phyloP scores from a whole-genome alignment of 2,888 invertebrate genomes.

The Oasisia sp. region DNA sequence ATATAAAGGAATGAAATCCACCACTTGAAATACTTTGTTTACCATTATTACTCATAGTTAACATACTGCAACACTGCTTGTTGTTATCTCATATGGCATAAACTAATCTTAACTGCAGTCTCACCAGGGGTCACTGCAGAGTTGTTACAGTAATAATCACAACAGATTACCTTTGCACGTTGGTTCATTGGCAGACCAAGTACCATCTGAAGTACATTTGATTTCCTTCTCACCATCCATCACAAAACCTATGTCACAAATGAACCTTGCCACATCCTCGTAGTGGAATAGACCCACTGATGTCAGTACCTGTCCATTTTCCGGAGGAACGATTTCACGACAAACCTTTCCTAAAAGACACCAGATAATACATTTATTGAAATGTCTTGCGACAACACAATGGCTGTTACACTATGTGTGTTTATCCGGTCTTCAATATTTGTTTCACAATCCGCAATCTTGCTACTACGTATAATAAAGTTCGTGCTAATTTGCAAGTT shows the following conservation, averaged over 20 bases:
- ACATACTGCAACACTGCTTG: background rate
- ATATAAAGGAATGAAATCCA: background rate
- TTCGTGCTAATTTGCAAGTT: no score
- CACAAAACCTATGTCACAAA: background rate
- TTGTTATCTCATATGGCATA: background rate
- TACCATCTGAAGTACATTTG: background rate
- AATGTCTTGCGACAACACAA: background rate
- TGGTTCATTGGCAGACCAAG: background rate
- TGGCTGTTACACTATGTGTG: background rate
- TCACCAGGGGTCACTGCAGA: background rate
- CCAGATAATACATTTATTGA: background rate
- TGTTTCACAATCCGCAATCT: no score
- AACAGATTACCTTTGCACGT: background rate
- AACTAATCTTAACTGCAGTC: background rate
- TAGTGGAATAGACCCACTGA: background rate
- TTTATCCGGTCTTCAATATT: no score
- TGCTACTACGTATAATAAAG: no score
- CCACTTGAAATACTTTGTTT: background rate
- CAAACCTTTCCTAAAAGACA: background rate
- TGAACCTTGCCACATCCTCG: background rate
- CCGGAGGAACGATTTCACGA: background rate
- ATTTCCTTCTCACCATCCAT: background rate
- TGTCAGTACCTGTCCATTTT: background rate
- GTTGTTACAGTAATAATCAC: background rate
- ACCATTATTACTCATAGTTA: background rate